Evolutionary conservation across 2,797 vertebrate species (phyloP), one percentile per base, ranked within the genome.

Genomic region (Melanotaenia trifasciata): DNA sequence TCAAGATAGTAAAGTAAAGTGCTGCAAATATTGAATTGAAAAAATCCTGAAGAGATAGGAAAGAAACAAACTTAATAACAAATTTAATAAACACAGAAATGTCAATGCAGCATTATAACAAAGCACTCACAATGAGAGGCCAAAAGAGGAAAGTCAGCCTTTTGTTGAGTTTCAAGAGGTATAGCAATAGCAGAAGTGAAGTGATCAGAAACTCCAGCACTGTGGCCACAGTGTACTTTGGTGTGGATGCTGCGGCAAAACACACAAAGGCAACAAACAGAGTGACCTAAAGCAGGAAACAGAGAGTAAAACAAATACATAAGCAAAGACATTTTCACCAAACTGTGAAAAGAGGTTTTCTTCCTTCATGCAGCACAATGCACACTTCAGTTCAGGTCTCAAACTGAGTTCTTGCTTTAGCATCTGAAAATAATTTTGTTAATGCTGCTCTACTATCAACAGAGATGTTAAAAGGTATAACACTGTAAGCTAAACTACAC

Each of bases 121-220:
- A 1, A 30, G 66, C 35, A 85, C 96, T 92, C 92, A 97, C 96
- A 73, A 96, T 82, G 22, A 97, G 79, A 30, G 96, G 96, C 96
- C 96, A 97, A 79, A 94, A 94, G 30, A 97, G 80, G 68, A 91
- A 84, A 0, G 83, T 87, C 51, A 96, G 35, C 72, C 7, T 69
- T 63, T 78, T 87, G 77, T 97, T 94, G 58, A 98, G 90, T 69
- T 88, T 94, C n/a, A 96, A 64, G 11, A 94, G 2, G 78, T 96
- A 96, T 1, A 97, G 83, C 32, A 94, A 1, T 56, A 96, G 51
- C 70, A 97, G 93, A 4, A 93, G 78, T 0, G 71, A 14, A 2
- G 86, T 92, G 83, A 96, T 64, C 18, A 85, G 14, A 9, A 84
- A 64, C 91, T 97, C 96, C 85, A 95, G 54, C 71, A 67, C 83